Evolutionary conservation across 1,140 invertebrate species (phyloP), one percentile per base, ranked within the genome.

Genomic region (Sycobia sp.): DNA sequence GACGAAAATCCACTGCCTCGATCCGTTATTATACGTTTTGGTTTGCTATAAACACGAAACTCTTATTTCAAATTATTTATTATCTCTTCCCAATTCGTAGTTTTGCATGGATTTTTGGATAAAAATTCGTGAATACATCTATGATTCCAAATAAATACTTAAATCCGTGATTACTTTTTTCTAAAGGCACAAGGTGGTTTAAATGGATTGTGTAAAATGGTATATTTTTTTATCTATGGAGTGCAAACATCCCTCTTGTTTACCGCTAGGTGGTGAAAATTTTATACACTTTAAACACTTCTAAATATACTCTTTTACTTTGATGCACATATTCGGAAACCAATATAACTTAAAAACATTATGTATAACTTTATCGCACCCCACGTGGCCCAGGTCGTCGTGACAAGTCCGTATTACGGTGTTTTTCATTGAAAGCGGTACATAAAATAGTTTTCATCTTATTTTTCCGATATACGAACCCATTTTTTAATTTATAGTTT

Each of bases 191-290:
- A 22, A 69, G 62, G 67, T 76, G 73, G 44, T 76, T 71, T 13
- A 76, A 63, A 60, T 74, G 74, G 10, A 72, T 11, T 0, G 62
- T 71, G 8, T 58, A 13, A 62, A 77, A 74, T 0, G 70, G 76
- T 34, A 62, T 47, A 16, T 70, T 10, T 67, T 71, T 47, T 73
- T 71, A 29, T 69, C 69, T 23, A 71, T 69, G 29, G 20, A 61
- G 50, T 76, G 63, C 22, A 76, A 18, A 11, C 69, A 55, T 18
- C 43, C 44, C 41, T 66, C 61, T 2, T 14, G 20, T 25, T 63
- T 67, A 5, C 62, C 41, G 14, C 18, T 67, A 50, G 25, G 57
- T 32, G 29, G 39, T 2, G 57, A 38, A 50, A 55, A 66, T 14
- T 47, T 13, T 2, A 66, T 60, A 25, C 58, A 66, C 41, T 50